Conservation (phyloP, 1,140 invertebrate species). For the Probaryconus sp. region DNA sequence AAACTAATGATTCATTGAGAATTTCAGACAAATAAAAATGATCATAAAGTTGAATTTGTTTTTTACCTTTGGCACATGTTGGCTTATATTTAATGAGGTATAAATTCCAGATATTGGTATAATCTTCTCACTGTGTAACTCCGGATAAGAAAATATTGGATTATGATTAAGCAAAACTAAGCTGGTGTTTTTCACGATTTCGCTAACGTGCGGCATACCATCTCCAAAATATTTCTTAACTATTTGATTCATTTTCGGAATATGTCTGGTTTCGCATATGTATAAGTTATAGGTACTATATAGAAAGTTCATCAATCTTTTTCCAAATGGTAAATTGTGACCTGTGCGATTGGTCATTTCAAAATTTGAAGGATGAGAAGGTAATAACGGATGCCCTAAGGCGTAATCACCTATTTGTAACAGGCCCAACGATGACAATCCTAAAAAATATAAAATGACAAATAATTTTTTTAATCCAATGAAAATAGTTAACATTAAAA, state of each 20-base stretch:
- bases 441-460: too few relatives aligned
- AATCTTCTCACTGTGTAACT: too few relatives aligned
- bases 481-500: too few relatives aligned
- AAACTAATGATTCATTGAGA: too few relatives aligned
- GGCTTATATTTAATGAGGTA: too few relatives aligned
- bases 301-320: conserved; percentile 43
- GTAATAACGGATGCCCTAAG: conserved; percentile 38
- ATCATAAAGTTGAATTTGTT: too few relatives aligned
- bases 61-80: too few relatives aligned
- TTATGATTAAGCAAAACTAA: conserved; percentile 80
- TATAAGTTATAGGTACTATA: too few relatives aligned
- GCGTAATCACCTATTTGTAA: neutral
- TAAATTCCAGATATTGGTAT: too few relatives aligned
- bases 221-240: conserved; percentile 70
- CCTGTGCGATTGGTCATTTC: conserved; percentile 24
- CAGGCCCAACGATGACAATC: conserved; percentile 35
- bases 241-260: conserved; percentile 69
- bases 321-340: conserved; percentile 33
- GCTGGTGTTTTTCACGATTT: conserved; percentile 70
- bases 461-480: too few relatives aligned
- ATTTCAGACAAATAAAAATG: too few relatives aligned
- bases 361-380: conserved; percentile 61
- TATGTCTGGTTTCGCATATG: neutral
- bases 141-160: conserved; percentile 77
- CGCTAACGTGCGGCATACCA: conserved; percentile 52